Conservation (phyloP, 2,113 vertebrate genomes). For the Epinephelus moara region DNA sequence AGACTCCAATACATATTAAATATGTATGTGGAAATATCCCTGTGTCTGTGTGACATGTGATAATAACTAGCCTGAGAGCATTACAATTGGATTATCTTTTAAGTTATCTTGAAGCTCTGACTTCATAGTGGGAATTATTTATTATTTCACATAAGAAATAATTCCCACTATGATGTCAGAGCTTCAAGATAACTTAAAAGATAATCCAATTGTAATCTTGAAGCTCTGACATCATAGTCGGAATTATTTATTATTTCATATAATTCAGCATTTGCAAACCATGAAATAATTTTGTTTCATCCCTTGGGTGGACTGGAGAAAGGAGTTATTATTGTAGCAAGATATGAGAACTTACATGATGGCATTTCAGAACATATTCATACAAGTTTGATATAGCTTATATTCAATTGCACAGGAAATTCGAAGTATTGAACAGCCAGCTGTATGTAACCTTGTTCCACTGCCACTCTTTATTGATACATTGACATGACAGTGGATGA, state of each 20-base stretch:
- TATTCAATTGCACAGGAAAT: constrained; percentile 14
- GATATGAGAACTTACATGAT: constrained; percentile 16
- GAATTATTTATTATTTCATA: constrained; percentile 37
- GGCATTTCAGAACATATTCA: constrained; percentile 17
- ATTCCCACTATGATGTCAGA: constrained; percentile 20
- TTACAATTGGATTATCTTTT: constrained; percentile 31
- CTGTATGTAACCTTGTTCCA: not conserved
- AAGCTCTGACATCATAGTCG: too few species aligned
- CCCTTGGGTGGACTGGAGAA: not conserved
- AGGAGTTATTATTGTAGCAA: constrained; percentile 1
- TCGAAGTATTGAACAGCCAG: not conserved
- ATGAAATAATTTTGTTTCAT: constrained; percentile 21
- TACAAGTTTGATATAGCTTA: not conserved
- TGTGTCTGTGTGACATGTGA: constrained; percentile 25
- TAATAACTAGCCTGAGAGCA: constrained; percentile 19
- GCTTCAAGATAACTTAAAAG: constrained; percentile 34
- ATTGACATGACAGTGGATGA: not conserved
- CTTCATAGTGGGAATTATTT: constrained; percentile 23
- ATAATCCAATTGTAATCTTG: constrained; percentile 23
- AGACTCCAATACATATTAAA: constrained; percentile 14
- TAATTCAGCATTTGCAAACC: constrained; percentile 25
- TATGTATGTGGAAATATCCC: constrained; percentile 10
- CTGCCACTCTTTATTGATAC: constrained; percentile 4
- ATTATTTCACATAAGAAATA: constrained; percentile 37
- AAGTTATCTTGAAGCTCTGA: constrained; percentile 32